These are phyloP conservation scores for Ylistrum balloti DNA, from an alignment of 1,140 invertebrate species.

Conservation along the genomic window DNA sequence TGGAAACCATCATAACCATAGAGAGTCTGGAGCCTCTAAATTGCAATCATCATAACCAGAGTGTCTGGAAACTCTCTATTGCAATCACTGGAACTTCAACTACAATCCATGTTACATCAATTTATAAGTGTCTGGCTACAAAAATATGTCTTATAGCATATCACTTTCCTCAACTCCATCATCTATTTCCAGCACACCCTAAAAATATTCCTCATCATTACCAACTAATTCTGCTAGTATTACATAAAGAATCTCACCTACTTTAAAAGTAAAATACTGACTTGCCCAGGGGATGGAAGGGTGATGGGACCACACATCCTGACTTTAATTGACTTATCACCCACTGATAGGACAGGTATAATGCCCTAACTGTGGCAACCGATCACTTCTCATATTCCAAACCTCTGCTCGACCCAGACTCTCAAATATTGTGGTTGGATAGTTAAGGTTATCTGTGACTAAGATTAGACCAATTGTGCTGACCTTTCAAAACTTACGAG, in stretches of 20 bases:
- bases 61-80: background rate
- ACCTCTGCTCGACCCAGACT: conserved; percentile 14
- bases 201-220: background rate
- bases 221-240: background rate
- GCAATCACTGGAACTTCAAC: background rate
- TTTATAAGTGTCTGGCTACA: background rate
- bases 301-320: conserved; percentile 9
- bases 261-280: background rate
- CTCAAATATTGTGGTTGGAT: conserved; percentile 25
- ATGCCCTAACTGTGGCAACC: background rate
- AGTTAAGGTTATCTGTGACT: conserved; percentile 21
- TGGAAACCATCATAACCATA: background rate
- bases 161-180: background rate
- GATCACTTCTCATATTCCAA: conserved; percentile 24
- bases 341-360: conserved; percentile 26
- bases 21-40: too few relatives aligned
- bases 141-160: conserved; percentile 10
- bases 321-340: conserved; percentile 35
- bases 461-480: conserved; percentile 27
- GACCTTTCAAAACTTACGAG: conserved; percentile 18
- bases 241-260: conserved; percentile 14
- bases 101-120: too few relatives aligned
- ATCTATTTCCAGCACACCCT: background rate
- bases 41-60: too few relatives aligned
- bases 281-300: background rate